Evolutionary conservation across 2,113 vertebrate species (phyloP).

Genomic region (Brienomyrus brachyistius): DNA sequence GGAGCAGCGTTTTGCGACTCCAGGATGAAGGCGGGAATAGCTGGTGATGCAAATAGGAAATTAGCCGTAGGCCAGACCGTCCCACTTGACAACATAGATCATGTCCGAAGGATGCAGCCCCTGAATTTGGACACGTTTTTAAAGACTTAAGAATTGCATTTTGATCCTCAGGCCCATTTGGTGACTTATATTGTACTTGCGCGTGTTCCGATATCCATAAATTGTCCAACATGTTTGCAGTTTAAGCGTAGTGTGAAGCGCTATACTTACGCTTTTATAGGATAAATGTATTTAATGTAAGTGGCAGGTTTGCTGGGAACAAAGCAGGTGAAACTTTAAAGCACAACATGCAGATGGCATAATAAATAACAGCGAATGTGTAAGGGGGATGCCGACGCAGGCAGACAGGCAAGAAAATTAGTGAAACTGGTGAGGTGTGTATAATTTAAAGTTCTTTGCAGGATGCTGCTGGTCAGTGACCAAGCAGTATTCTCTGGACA

Average conservation of each 20-base stretch:
- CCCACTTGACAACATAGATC: background rate
- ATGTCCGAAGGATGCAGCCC: background rate
- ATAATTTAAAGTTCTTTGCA: background rate
- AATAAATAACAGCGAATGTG: background rate
- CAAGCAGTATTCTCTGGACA: background rate
- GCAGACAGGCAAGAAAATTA: background rate
- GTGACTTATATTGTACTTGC: background rate
- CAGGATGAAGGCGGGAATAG: background rate
- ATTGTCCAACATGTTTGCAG: background rate
- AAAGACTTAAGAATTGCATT: background rate
- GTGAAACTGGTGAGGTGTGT: background rate
- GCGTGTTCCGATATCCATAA: background rate
- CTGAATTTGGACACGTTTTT: background rate
- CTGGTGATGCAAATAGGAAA: background rate
- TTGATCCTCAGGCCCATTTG: background rate
- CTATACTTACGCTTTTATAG: background rate
- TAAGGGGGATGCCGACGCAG: background rate
- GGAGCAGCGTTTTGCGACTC: background rate
- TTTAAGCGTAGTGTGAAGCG: background rate
- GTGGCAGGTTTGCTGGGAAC: background rate
- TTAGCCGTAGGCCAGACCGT: background rate
- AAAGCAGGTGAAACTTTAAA: background rate
- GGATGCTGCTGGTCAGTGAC: background rate
- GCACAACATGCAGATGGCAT: background rate
- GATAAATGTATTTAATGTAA: background rate